Evolutionary conservation across 2,797 vertebrate genomes (phyloP), one percentile per base, ranked within the genome.

Genomic region (Saxicola maurus): DNA sequence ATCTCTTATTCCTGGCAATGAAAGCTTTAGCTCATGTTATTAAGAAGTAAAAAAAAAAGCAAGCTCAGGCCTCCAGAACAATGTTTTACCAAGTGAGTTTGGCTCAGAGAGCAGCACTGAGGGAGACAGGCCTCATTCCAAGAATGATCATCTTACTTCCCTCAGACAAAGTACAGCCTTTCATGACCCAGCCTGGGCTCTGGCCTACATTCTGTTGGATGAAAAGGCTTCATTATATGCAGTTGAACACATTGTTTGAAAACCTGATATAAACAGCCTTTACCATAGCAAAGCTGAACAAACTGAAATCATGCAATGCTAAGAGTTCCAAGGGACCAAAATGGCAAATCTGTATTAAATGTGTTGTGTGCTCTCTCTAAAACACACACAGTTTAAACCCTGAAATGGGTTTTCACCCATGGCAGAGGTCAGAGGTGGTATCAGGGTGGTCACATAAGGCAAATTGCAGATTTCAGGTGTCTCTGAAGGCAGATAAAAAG

Each of bases 151-250:
- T 76, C 78, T 91, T 82, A 74, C 91, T 46, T 49, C 60, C n/a
- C 83, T 56, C 21, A 13, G 28, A 88, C 59, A 77, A 80, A 94
- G 88, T n/a, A 9, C 73, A 92, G 79, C 65, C 78, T 82, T 71
- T 84, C 77, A 73, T 7, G 45, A 75, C 6, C 7, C 30, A 30
- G 55, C 4, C 83, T 79, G n/a, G 48, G 76, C 37, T 40, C 59
- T 68, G 74, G 49, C 61, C 73, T 71, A 42, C 46, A 11, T 56
- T 80, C 69, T 53, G 42, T 3, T 43, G 23, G 4, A 55, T 60
- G 83, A 88, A 88, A 93, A 91, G 86, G 52, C 64, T 88, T 69
- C 81, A 59, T 72, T 92, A 68, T 66, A 6, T 37, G 78, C 78
- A 59, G 40, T 11, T 59, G 82, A 77, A 48, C 61, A 64, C 75